Evolutionary conservation across 2,113 vertebrate genomes (phyloP), one percentile per base, ranked within the genome.

Genomic region (Hippocampus mohnikei): DNA sequence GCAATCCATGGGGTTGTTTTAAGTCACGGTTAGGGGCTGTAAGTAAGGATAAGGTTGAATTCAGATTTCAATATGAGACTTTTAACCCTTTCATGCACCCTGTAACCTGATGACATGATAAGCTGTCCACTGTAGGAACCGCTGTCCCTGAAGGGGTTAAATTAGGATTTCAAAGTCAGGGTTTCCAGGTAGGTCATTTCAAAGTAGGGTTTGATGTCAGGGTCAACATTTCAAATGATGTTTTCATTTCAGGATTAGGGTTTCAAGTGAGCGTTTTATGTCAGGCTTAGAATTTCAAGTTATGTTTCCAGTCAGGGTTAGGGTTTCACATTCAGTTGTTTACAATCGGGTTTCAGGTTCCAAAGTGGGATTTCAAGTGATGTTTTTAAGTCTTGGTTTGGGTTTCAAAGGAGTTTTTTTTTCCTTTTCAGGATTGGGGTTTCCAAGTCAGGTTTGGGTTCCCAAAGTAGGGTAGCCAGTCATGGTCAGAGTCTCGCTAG

Each of bases 381-480:
- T 15, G 56, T 16, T 33, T 7, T 59, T 16, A 59, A 29, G 58
- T 29, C 13, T 8, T 2, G 25, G 12, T 59, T 59, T 33, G 25
- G 23, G 12, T 59, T 59, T 59, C 56, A 59, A 29, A 4, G 15
- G 29, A 3, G 58, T 2, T n/a, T 29, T 59, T 27, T 0, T 10
- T 3, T 23, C 6, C 13, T 56, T 55, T 56, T 27, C 0, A 15
- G 55, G 53, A 6, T 56, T 1, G 1, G 56, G 12, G 13, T 59
- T 59, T 27, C 25, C 13, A 29, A 16, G 15, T 55, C 56, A 16
- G 25, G 56, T 29, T 60, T 60, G 12, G 25, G 58, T 33, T 60
- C 16, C 13, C 27, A 60, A 60, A 60, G 7, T 33, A 18, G 69
- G 58, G 71, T 58, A 55, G 58, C 80, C 77, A 75, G 82, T 66